Conservation (phyloP, 2,888 invertebrate genomes). For the Neria commutata region DNA sequence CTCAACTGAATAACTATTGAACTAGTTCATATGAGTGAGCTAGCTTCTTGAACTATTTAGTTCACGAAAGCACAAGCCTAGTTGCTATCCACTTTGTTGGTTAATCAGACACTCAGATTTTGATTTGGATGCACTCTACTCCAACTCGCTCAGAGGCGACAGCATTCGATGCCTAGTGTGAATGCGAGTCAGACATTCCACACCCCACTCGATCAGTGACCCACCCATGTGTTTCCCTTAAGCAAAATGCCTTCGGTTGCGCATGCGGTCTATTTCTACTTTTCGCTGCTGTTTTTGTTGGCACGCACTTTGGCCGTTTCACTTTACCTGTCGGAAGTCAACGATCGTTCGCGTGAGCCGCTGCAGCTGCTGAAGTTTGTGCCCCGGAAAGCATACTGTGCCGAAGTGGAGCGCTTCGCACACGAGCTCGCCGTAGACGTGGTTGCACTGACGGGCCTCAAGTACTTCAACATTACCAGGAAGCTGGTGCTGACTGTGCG, state of each 20-base stretch:
- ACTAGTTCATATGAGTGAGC: too few relatives aligned
- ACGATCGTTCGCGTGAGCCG: constrained; percentile 64
- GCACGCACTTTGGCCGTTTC: constrained; percentile 65
- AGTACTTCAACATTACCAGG: constrained; percentile 57
- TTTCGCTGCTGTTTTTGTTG: constrained; percentile 65
- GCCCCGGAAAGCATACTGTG: constrained; percentile 59
- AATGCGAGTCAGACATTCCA: too few relatives aligned
- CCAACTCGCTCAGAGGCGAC: too few relatives aligned
- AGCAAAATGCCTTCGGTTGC: constrained; percentile 57
- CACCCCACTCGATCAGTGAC: too few relatives aligned
- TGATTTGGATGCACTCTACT: too few relatives aligned
- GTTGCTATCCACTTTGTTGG: too few relatives aligned
- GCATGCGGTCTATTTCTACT: constrained; percentile 65
- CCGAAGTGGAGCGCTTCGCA: constrained; percentile 59
- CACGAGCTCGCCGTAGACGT: constrained; percentile 49
- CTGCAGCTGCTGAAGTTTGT: constrained; percentile 58
- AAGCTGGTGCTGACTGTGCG: constrained; percentile 54
- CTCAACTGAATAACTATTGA: too few relatives aligned
- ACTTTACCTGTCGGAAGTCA: constrained; percentile 64
- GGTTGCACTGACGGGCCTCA: constrained; percentile 55
- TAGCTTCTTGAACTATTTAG: too few relatives aligned
- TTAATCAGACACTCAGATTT: too few relatives aligned
- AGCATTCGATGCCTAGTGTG: too few relatives aligned
- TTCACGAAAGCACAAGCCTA: too few relatives aligned
- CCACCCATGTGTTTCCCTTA: background rate